Evolutionary conservation across 1,140 invertebrate species (phyloP).

Genomic region (Centruroides sculpturatus): DNA sequence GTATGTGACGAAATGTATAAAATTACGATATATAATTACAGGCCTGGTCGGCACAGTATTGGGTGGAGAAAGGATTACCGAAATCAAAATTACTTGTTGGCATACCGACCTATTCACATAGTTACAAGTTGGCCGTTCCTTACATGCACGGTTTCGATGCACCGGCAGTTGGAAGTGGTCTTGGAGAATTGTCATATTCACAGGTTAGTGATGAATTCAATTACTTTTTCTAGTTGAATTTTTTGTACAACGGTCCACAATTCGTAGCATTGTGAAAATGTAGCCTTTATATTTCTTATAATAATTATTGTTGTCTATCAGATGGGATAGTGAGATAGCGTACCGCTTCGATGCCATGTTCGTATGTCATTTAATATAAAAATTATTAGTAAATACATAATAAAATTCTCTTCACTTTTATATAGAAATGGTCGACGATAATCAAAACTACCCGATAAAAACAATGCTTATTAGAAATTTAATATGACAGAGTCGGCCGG

Average conservation of each 20-base stretch:
- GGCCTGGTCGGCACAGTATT: constrained; percentile 64
- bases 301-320: no score
- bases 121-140: constrained; percentile 52
- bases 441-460: no score
- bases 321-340: no score
- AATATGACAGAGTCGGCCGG: no score
- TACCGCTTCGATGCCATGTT: no score
- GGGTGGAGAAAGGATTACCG: constrained; percentile 61
- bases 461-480: no score
- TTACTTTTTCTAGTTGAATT: not conserved
- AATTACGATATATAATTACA: constrained; percentile 11
- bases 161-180: constrained; percentile 49
- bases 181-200: constrained; percentile 52
- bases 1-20: not conserved
- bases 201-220: constrained; percentile 29
- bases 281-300: no score
- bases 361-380: no score
- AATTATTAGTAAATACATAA: no score
- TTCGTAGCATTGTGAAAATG: no score
- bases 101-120: constrained; percentile 77
- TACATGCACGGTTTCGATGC: constrained; percentile 48
- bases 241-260: not conserved
- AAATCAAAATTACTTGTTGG: constrained; percentile 70
- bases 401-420: no score
- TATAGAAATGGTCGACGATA: no score